Conservation (phyloP, 2,113 vertebrate species). For the Collichthys lucidus region DNA sequence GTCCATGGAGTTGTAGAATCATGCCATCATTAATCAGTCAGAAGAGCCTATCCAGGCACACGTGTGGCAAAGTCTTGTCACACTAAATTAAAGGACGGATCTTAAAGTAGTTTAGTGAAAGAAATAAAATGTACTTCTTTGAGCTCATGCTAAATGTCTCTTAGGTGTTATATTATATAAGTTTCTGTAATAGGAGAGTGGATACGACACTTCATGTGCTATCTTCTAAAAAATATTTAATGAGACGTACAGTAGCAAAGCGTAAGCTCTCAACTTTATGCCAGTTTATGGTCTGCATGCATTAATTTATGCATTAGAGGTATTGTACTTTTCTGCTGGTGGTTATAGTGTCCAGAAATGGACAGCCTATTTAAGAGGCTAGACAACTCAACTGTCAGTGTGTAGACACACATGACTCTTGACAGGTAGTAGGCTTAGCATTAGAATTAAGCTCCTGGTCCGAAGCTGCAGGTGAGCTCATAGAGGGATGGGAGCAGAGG, state of each 20-base stretch:
- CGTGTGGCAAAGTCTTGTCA: not conserved
- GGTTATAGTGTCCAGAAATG: slow-evolving; percentile 43
- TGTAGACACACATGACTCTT: slow-evolving; percentile 74
- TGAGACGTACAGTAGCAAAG: not conserved
- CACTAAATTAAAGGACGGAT: not conserved
- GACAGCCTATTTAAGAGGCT: slow-evolving; percentile 57
- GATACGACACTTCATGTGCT: not conserved
- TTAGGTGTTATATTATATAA: not conserved
- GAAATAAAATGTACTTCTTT: not conserved
- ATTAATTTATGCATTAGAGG: not conserved
- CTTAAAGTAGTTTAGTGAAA: not conserved
- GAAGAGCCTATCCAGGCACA: not conserved
- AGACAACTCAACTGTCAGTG: slow-evolving; percentile 53
- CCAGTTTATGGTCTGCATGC: not conserved
- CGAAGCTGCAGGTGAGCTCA: slow-evolving; percentile 61
- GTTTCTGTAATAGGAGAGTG: not conserved
- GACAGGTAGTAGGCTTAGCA: slow-evolving; percentile 82
- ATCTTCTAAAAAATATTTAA: not conserved
- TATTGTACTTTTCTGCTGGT: slow-evolving; percentile 17
- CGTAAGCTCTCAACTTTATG: not conserved
- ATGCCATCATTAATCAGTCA: not conserved
- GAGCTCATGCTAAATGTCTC: not conserved
- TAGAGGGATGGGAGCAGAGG: not conserved
- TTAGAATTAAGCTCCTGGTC: slow-evolving; percentile 76
- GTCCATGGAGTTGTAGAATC: not conserved